Evolutionary conservation across 2,797 vertebrate species (phyloP).

Genomic region (Hydrophis major): DNA sequence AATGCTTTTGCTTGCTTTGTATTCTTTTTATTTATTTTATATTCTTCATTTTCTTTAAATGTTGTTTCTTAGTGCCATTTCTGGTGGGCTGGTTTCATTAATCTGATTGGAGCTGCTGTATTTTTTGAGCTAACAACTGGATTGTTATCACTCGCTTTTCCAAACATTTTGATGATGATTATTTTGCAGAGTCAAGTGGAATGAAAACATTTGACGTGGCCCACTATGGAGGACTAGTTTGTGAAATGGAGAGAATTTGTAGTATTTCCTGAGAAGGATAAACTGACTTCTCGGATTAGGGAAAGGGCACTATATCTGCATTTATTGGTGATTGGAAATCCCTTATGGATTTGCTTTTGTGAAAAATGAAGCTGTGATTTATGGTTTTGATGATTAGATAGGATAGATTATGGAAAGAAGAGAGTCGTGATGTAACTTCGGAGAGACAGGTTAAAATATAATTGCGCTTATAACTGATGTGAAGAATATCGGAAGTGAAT

Average conservation of each 20-base stretch:
- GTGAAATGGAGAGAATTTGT: background rate
- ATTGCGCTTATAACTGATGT: background rate
- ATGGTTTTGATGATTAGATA: background rate
- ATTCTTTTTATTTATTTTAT: too few relatives aligned
- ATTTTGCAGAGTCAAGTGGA: background rate
- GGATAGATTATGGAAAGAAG: background rate
- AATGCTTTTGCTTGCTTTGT: too few relatives aligned
- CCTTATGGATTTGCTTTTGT: background rate
- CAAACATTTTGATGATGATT: background rate
- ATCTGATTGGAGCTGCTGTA: background rate
- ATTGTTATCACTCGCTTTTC: background rate
- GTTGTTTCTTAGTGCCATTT: background rate
- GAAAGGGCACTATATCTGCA: background rate
- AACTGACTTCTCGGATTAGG: background rate
- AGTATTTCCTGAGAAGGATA: background rate
- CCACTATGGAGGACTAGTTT: background rate
- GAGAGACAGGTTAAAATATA: background rate
- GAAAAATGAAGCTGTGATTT: background rate
- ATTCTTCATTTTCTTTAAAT: too few relatives aligned
- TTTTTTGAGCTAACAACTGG: background rate
- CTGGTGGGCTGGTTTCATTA: background rate
- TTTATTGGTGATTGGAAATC: background rate
- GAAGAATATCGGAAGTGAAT: background rate
- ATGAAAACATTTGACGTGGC: background rate
- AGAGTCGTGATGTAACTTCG: background rate